Percentiles rank a stretch among this genome's conserved stretches.
Evolutionary conservation across 2,797 vertebrate species (phyloP).

Genomic region (Varecia variegata): DNA sequence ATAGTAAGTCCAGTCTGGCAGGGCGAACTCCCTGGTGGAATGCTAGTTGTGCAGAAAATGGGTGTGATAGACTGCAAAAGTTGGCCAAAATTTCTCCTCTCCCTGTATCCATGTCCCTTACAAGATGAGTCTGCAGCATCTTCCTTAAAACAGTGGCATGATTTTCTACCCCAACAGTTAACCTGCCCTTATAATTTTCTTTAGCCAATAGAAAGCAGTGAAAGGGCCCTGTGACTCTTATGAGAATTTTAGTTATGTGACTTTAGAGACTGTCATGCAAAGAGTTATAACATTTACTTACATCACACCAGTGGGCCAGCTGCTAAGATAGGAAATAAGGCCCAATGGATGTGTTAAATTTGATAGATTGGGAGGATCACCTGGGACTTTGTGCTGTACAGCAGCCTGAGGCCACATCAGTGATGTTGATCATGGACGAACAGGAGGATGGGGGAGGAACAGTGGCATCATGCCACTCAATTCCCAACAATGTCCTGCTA

Average conservation of each 20-base stretch:
- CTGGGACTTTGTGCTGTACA: background rate
- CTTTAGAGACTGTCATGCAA: background rate
- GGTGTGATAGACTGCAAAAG: background rate
- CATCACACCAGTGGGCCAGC: no score
- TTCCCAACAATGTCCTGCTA: background rate
- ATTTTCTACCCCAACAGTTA: background rate
- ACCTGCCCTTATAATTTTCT: background rate
- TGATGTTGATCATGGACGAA: background rate
- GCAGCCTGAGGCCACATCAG: background rate
- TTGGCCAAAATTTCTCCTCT: no score
- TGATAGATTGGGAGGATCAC: background rate
- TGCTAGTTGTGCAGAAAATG: no score
- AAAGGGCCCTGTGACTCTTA: background rate
- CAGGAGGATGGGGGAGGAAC: no score
- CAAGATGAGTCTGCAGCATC: background rate
- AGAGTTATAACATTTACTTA: background rate
- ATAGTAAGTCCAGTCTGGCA: background rate
- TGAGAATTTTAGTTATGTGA: background rate
- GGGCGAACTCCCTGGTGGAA: background rate
- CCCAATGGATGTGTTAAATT: background rate
- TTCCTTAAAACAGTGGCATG: background rate
- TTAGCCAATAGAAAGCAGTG: background rate
- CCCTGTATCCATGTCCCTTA: background rate
- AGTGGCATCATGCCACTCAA: rapidly evolving
- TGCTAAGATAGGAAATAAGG: background rate